Evolutionary conservation across 2,888 invertebrate genomes (phyloP).

Genomic region (Drosophila meridiana): DNA sequence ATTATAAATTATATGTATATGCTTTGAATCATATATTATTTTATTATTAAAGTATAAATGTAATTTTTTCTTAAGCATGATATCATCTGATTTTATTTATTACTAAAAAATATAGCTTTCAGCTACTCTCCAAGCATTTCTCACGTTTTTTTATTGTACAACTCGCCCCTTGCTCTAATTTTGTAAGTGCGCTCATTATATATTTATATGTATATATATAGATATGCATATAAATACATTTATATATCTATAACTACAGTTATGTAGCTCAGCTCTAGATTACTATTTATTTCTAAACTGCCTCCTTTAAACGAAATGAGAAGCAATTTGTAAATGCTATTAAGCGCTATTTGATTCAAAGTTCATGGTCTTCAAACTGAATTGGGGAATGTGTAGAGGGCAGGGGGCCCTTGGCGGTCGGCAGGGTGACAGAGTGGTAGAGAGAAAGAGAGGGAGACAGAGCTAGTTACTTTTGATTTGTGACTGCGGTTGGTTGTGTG

Average conservation of each 20-base stretch:
- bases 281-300: conserved; percentile 14
- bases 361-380: conserved; percentile 35
- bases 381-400: not conserved
- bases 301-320: conserved; percentile 25
- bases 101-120: not conserved
- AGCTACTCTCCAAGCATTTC: not conserved
- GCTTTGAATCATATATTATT: too few species aligned
- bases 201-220: not conserved
- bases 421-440: not conserved
- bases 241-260: conserved; percentile 10
- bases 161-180: conserved; percentile 3
- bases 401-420: not conserved
- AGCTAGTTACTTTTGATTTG: conserved; percentile 23
- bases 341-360: conserved; percentile 17
- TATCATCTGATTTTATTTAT: not conserved
- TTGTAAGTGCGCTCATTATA: conserved; percentile 5
- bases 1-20: too few species aligned
- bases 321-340: conserved; percentile 34
- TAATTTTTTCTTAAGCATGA: not conserved
- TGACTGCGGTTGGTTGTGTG: conserved; percentile 21
- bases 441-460: not conserved
- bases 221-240: not conserved
- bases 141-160: conserved; percentile 2
- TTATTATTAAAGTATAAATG: not conserved
- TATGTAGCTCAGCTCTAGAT: not conserved